These are phyloP conservation scores for Apostichopus japonicus DNA, from an alignment of 35 echinoderm and acorn worm genomes.

Conservation along the genomic window DNA sequence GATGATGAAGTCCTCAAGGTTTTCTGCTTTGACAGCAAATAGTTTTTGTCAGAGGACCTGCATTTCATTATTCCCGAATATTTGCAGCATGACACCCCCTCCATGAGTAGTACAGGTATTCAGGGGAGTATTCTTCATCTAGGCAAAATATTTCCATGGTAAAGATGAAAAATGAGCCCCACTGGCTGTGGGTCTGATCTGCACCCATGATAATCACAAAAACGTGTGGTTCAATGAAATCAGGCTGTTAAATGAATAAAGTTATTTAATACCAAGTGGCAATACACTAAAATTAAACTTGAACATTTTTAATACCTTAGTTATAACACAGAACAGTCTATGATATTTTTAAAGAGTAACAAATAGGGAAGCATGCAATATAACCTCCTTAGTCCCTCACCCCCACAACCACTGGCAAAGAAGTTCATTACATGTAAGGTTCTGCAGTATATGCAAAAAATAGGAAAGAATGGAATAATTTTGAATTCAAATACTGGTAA, in stretches of 20 bases:
- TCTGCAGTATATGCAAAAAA: constrained; percentile 15
- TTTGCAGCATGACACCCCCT: constrained; percentile 2
- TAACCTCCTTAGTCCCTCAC: background rate
- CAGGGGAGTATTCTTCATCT: constrained; percentile 11
- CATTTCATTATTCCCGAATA: constrained; percentile 35
- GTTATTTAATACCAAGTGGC: constrained; percentile 14
- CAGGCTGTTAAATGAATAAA: constrained; percentile 36
- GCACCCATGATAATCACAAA: constrained; percentile 22
- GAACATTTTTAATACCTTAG: constrained; percentile 27
- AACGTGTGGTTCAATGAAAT: constrained; percentile 30
- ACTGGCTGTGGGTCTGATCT: constrained; percentile 41
- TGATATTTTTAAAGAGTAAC: constrained; percentile 30
- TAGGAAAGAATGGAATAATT: constrained; percentile 36
- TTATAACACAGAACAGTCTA: constrained; percentile 36
- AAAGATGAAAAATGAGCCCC: constrained; percentile 17
- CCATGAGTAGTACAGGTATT: constrained; percentile 15
- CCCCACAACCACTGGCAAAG: constrained; percentile 17
- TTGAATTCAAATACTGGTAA: constrained; percentile 29
- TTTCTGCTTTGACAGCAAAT: background rate
- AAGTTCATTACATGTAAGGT: constrained; percentile 15
- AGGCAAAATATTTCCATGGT: constrained; percentile 16
- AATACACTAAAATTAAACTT: constrained; percentile 39
- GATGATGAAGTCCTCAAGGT: background rate
- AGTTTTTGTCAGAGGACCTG: background rate
- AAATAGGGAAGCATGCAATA: constrained; percentile 26